A percentile compares a stretch with the other conserved stretches of the same genome.
Evolutionary conservation across 2,113 vertebrate genomes (phyloP).

Genomic region (Scatophagus argus): DNA sequence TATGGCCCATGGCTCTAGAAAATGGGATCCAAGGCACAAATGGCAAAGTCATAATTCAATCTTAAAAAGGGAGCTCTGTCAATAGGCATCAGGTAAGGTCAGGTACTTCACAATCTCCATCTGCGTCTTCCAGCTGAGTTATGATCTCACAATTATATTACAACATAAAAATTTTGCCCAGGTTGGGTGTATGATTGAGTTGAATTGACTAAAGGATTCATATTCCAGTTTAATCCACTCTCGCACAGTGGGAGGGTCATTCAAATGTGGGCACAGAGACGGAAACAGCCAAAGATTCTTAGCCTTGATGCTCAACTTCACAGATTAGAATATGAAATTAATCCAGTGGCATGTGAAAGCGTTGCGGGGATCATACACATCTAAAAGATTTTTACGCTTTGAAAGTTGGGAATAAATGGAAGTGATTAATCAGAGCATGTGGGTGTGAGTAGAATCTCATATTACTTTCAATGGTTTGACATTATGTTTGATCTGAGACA

Average conservation of each 20-base stretch:
- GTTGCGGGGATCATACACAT: conserved; percentile 11
- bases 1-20: conserved; percentile 67
- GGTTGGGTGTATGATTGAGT: conserved; percentile 63
- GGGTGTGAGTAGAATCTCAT: neutral
- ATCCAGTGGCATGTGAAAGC: conserved; percentile 47
- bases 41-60: conserved; percentile 79
- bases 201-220: conserved; percentile 62
- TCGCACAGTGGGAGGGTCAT: conserved; percentile 52
- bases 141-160: conserved; percentile 76
- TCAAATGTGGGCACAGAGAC: conserved; percentile 45
- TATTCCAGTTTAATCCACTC: conserved; percentile 70
- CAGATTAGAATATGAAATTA: conserved; percentile 60
- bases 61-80: conserved; percentile 64
- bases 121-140: conserved; percentile 71
- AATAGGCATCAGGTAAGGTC: conserved; percentile 76
- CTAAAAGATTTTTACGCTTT: conserved; percentile 24
- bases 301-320: conserved; percentile 33
- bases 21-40: conserved; percentile 74
- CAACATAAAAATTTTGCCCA: conserved; percentile 57
- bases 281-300: conserved; percentile 42
- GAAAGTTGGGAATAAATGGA: conserved; percentile 24
- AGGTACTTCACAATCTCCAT: conserved; percentile 67
- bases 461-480: neutral
- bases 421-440: conserved; percentile 25
- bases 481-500: conserved; percentile 13